Evolutionary conservation across 2,888 invertebrate genomes (phyloP).

Genomic region (Bibio marci): DNA sequence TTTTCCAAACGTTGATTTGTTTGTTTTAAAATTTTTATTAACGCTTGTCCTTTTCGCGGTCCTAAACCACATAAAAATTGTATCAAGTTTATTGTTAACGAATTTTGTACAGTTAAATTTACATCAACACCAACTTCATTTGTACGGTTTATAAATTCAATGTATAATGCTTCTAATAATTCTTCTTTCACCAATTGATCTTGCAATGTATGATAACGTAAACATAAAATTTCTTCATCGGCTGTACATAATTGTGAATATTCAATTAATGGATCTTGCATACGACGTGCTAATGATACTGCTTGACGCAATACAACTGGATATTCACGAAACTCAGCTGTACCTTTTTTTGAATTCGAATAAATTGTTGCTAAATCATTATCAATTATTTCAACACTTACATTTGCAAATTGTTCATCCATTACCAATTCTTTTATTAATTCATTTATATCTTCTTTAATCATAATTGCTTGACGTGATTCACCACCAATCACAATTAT

Average conservation of each 20-base stretch:
- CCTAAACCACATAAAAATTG: slow-evolving; percentile 97
- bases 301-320: slow-evolving; percentile 83
- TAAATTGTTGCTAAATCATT: slow-evolving; percentile 88
- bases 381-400: slow-evolving; percentile 82
- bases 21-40: slow-evolving; percentile 74
- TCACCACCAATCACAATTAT: slow-evolving; percentile 84
- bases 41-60: slow-evolving; percentile 78
- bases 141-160: slow-evolving; percentile 86
- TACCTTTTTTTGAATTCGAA: slow-evolving; percentile 75
- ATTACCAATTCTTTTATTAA: slow-evolving; percentile 57
- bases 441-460: slow-evolving; percentile 60
- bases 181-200: slow-evolving; percentile 73
- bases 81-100: slow-evolving; percentile 72
- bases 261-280: slow-evolving; percentile 93
- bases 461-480: slow-evolving; percentile 68
- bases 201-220: slow-evolving; percentile 77
- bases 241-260: slow-evolving; percentile 90
- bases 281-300: slow-evolving; percentile 74
- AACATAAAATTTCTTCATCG: slow-evolving; percentile 91
- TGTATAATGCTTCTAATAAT: slow-evolving; percentile 62
- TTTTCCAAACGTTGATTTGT: slow-evolving; percentile 86
- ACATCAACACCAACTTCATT: slow-evolving; percentile 98
- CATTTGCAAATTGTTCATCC: slow-evolving; percentile 71
- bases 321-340: slow-evolving; percentile 81
- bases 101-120: slow-evolving; percentile 78